Evolutionary conservation across 2,113 vertebrate species (phyloP), one percentile per base, ranked within the genome.

Genomic region (Paracanthobrama guichenoti): DNA sequence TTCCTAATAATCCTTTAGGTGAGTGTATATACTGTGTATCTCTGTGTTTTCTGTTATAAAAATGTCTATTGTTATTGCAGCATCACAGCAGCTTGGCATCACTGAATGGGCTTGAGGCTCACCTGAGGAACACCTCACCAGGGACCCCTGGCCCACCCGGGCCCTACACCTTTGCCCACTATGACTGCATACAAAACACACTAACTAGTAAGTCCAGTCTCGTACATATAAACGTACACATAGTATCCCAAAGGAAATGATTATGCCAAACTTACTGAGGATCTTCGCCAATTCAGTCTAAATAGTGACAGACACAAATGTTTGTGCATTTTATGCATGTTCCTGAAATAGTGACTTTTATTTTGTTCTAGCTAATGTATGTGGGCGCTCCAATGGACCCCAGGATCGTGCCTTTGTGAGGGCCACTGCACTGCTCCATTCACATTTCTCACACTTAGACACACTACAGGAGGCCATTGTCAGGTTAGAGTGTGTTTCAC

Each of bases 21-120:
- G n/a, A n/a, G n/a, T n/a, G n/a, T n/a, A n/a, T n/a, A n/a, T n/a
- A n/a, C n/a, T n/a, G n/a, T n/a, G n/a, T n/a, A n/a, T n/a, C n/a
- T n/a, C n/a, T n/a, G n/a, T n/a, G n/a, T n/a, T n/a, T n/a, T n/a
- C n/a, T 31, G 31, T 22, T 5, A 22, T 67, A 39, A 22, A 67
- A 11, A 18, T 39, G 64, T 86, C 1, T 89, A 6, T 39, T 89
- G 69, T 88, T 50, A 78, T n/a, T 88, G 60, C 93, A 99, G 97
- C 96, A 97, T 89, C 95, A 97, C 92, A 96, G 97, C 92, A 98
- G 96, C 88, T 91, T 99, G 93, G 98, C 97, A 0, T 98, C 98
- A 12, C 95, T 99, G 0, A 99, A 99, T 0, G 97, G 98, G 69
- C 94, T 99, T 1, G 97, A 99, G 89, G 97, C 98, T 66, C 98